Base-by-base conservation (phyloP, 2,113 vertebrate genomes). In the Mystacornis crossleyi region DNA sequence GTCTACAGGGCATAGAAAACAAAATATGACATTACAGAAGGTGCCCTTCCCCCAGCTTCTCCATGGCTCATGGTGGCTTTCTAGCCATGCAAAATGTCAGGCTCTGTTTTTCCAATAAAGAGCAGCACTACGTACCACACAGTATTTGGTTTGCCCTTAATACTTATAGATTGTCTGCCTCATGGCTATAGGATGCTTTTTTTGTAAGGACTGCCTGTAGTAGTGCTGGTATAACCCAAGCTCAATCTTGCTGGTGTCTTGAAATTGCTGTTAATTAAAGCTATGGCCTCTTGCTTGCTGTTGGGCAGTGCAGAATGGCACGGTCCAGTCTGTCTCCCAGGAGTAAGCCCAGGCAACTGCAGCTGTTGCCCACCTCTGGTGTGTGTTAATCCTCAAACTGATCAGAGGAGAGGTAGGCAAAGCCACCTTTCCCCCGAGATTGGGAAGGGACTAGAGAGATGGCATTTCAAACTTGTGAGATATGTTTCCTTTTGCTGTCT, bases 111-210 rank as follows among this genome's bases (percentile, higher is more conserved):
- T 90, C 48, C 40, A 38, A 5, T 60, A 18, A 74, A 26, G 11
- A 60, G 16, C 53, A 81, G 74, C 62, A 24, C 66, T 73, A 6
- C 0, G 0, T 79, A 24, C 26, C 33, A 5, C 34, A 7, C 5
- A 34, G 9, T 36, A 23, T 60, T 93, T 81, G 28, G 14, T 80
- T 93, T 81, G 12, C 53, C 29, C 19, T 66, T 55, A 69, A 36
- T 51, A n/a, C 42, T 50, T 65, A 29, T 0, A 18, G 29, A 67
- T 93, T 91, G n/a, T n/a, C 33, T 1, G 1, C 26, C 28, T 78
- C 10, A 3, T 42, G 38, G 33, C 14, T 50, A 33, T 14, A 26
- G 61, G 28, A 54, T 72, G 24, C 34, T 65, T 23, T 42, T 87
- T 74, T 69, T 10, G 4, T 65, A 54, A 91, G n/a, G 26, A 20